phyloP scores from a whole-genome alignment of 2,797 vertebrate species.

The Champsocephalus esox region DNA sequence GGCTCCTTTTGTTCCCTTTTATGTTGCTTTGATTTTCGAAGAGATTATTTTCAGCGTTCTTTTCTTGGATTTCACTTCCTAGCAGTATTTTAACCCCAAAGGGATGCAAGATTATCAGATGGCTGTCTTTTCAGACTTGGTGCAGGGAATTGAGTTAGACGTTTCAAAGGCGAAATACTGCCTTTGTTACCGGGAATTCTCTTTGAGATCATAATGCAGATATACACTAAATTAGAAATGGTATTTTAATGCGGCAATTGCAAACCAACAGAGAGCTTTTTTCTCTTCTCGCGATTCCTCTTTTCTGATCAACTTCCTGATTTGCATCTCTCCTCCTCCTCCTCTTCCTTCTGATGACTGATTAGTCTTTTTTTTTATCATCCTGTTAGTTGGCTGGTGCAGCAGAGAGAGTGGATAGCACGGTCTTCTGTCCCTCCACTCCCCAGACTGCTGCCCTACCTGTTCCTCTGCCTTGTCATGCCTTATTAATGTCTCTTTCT shows the following conservation, averaged over 20 bases:
- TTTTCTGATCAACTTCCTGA: constrained; percentile 26
- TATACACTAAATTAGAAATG: constrained; percentile 64
- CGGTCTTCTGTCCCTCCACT: constrained; percentile 53
- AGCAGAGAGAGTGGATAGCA: constrained; percentile 53
- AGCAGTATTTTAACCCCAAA: constrained; percentile 67
- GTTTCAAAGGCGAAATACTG: constrained; percentile 66
- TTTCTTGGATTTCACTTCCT: constrained; percentile 64
- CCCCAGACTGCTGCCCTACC: constrained; percentile 62
- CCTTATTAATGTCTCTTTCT: constrained; percentile 78
- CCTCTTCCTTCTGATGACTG: constrained; percentile 59
- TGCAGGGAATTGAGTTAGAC: constrained; percentile 61
- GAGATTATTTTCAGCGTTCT: constrained; percentile 66
- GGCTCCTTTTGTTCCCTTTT: constrained; percentile 39
- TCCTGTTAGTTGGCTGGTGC: constrained; percentile 58
- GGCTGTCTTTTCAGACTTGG: constrained; percentile 61
- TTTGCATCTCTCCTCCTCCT: constrained; percentile 30
- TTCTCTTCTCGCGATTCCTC: constrained; percentile 17
- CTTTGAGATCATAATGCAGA: constrained; percentile 59
- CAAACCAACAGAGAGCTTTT: constrained; percentile 30
- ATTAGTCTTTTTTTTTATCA: constrained; percentile 73
- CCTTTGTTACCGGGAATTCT: constrained; percentile 58
- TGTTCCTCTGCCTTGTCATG: constrained; percentile 71
- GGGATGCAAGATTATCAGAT: constrained; percentile 70
- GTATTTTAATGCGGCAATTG: constrained; percentile 53
- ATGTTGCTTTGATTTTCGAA: constrained; percentile 59